These are phyloP conservation scores for Frankliniella intonsa DNA, from an alignment of 2,888 invertebrate species.

Conservation along the genomic window DNA sequence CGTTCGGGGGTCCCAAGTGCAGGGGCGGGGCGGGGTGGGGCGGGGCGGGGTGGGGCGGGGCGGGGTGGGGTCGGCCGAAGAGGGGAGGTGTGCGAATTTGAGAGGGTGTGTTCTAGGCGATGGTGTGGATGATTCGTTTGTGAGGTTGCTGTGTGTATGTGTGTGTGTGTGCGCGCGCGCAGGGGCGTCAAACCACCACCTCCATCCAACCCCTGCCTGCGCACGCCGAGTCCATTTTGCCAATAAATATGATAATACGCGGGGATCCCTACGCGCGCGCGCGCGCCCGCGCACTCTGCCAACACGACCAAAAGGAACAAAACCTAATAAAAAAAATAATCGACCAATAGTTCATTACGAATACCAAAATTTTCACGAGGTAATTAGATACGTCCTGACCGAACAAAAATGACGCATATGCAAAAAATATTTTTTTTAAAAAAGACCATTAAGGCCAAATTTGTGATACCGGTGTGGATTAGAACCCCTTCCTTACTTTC, in stretches of 20 bases:
- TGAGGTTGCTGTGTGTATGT: neutral
- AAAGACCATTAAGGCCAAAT: too few species aligned
- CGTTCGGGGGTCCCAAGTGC: neutral
- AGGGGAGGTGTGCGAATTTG: neutral
- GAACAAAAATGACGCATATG: too few species aligned
- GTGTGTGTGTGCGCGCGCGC: neutral
- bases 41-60: neutral
- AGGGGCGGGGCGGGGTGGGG: neutral
- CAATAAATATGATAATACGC: neutral
- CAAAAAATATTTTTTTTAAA: too few species aligned
- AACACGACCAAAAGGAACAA: too few species aligned
- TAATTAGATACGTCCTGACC: too few species aligned
- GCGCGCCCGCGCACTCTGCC: too few species aligned
- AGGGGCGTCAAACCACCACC: neutral
- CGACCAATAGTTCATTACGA: too few species aligned
- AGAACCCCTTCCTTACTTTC: too few species aligned
- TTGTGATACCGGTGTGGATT: too few species aligned
- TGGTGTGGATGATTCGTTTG: slow-evolving; percentile 15
- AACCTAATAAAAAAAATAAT: too few species aligned
- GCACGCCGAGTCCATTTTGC: neutral
- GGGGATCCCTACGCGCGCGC: neutral
- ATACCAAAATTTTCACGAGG: too few species aligned
- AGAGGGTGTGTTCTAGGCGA: neutral
- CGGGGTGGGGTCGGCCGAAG: neutral
- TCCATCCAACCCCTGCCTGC: neutral